Evolutionary conservation across 2,797 vertebrate species (phyloP), one percentile per base, ranked within the genome.

Genomic region (Sebastes minor): DNA sequence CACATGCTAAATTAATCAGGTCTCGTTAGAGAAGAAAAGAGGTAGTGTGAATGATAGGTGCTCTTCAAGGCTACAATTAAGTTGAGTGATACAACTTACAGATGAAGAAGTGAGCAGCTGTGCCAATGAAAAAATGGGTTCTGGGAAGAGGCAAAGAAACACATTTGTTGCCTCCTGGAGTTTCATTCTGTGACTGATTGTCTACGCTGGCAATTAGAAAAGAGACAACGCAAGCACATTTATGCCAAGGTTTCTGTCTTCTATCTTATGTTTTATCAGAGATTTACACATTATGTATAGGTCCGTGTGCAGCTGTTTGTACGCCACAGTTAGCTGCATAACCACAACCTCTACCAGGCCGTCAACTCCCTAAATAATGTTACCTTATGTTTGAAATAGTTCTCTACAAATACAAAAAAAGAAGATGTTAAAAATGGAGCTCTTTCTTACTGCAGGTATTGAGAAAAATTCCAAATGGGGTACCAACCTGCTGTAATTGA

Each of bases 1-100:
- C 77, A 81, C 63, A 14, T 33, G 53, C 61, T 78, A 53, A 90
- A 86, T 89, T 56, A 76, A 71, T 81, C 67, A 55, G 59, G 38
- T 60, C 10, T 84, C 18, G 72, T 87, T 82, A 57, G 35, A 67
- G 71, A 71, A 33, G 33, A 70, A 64, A 68, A 23, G 30, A 83
- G 49, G 33, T 57, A n/a, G 38, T 27, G 77, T 71, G 70, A 74
- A 75, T 77, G 83, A 88, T 76, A 86, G 72, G 59, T 78, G 18
- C 61, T 81, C 46, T 76, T 89, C 59, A 84, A 79, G 42, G 35
- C 67, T 73, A 56, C 64, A 83, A 84, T 85, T 72, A 86, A 53
- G 64, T 30, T 74, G 81, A 91, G 70, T 76, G 78, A 83, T 88
- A 55, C 62, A 25, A 86, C 22, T 80, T 78, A 20, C 61, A 74